Base-by-base conservation (phyloP, 1,140 invertebrate species). In the Aplysia californica region DNA sequence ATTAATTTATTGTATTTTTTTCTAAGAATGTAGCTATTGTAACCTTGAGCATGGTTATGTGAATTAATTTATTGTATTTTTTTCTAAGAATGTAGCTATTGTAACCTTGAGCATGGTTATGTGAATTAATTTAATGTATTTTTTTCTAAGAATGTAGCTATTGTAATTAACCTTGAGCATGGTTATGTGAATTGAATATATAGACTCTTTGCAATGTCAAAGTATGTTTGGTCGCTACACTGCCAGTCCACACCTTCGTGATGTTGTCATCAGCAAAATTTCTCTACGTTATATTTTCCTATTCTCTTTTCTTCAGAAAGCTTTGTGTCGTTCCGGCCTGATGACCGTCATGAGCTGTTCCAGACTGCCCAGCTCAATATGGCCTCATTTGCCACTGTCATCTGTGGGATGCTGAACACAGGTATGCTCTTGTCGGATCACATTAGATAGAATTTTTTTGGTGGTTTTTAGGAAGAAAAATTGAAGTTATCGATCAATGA, bases 321-420 rank as follows among this genome's bases (percentile, higher is more conserved):
- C n/a, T 50, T 15, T 50, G 44, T n/a, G 10, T 50, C 10, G 10
- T 15, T 50, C n/a, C n/a, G n/a, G 44, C 10, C 61, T 33, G 61
- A 26, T 33, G 20, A 3, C n/a, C 20, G 2, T 4, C 23, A 64
- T 64, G n/a, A 64, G 2, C 20, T 29, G 61, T 26, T 23, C 36
- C 18, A 2, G 3, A 64, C 61, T 3, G 31, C 2, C 21, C n/a
- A 29, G 21, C 4, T 67, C 6, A 67, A 39, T 15, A n/a, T n/a
- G 2, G 33, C 38, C 2, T 38, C 31, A 23, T 29, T 67, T 18
- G 65, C 65, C 31, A 15, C 21, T 38, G 23, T 39, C 6, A 2
- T 67, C 18, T 67, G 65, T 67, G 65, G 65, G 35, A 67, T 67
- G 65, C 26, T 67, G 6, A 67, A 67, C 35, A 10, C 31, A 20